Base-by-base conservation (phyloP, 2,888 invertebrate species). In the Chrysodeixis includens region DNA sequence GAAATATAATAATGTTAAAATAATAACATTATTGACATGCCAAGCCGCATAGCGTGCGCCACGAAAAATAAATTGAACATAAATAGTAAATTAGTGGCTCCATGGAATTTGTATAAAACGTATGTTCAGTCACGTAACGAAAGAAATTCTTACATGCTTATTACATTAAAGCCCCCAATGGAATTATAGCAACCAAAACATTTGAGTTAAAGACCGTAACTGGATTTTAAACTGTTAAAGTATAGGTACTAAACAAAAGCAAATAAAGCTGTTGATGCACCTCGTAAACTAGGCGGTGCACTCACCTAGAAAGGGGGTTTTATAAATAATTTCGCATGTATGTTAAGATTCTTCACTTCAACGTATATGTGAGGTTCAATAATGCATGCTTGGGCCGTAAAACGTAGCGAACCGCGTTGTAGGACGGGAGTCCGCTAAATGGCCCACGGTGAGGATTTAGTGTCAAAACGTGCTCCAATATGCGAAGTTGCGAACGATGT, bases 391-490 rank as follows among this genome's bases (percentile, higher is more conserved):
- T 76, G 74, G 79, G 86, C 87, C 81, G 87, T 93, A 92, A 92
- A 92, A 90, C 89, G 90, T 89, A 89, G 82, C 74, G 69, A 74
- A 81, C 84, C 80, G 83, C 79, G 84, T 76, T 78, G 78, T 79
- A 83, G 83, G 84, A 86, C 81, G 85, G 82, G 77, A 84, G 86
- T 85, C 88, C 88, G 87, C 91, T 93, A 91, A 93, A 93, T 93
- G 91, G 93, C 89, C 87, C 85, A 86, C 86, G 85, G 85, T 85
- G 87, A 87, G 86, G 89, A 92, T 91, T 92, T 92, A 91, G 84
- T 89, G 87, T 84, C 83, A 84, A 88, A 86, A 92, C 92, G 92
- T 93, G 92, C 88, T 87, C 80, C 89, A 88, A 91, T 92, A 90
- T 88, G 82, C 84, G 83, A 88, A 91, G 91, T 90, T 88, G 82